Conservation (phyloP, 2,113 vertebrate species). For the Entomyzon cyanotis region DNA sequence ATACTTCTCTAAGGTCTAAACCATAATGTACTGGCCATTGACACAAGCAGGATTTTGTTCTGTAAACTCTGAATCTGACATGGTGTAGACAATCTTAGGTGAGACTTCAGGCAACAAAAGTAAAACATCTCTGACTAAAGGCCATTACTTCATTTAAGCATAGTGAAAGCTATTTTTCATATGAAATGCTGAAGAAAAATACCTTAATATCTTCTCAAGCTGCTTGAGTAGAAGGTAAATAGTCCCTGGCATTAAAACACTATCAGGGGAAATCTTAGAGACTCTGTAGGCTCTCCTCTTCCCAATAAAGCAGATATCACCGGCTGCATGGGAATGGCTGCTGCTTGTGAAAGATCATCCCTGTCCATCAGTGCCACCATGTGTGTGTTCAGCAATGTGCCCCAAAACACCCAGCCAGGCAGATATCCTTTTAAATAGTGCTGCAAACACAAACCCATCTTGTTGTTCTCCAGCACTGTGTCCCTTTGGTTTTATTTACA, state of each 20-base stretch:
- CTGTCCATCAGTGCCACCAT: not conserved
- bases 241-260: not conserved
- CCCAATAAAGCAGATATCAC: not conserved
- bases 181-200: not conserved
- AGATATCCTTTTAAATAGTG: not conserved
- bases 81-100: not conserved
- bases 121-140: not conserved
- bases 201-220: not conserved
- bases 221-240: not conserved
- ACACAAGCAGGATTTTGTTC: not conserved
- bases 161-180: not conserved
- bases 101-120: not conserved
- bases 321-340: not conserved
- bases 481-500: not conserved
- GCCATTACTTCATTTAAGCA: not conserved
- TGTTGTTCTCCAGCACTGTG: not conserved
- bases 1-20: not conserved
- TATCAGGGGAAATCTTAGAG: accelerated
- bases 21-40: not conserved
- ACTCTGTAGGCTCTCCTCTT: not conserved
- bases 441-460: not conserved
- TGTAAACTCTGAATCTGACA: not conserved
- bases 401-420: not conserved
- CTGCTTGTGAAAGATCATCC: not conserved
- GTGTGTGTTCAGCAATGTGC: not conserved